phyloP scores from a whole-genome alignment of 1,140 invertebrate genomes.

The Drosophila kurseongensis region DNA sequence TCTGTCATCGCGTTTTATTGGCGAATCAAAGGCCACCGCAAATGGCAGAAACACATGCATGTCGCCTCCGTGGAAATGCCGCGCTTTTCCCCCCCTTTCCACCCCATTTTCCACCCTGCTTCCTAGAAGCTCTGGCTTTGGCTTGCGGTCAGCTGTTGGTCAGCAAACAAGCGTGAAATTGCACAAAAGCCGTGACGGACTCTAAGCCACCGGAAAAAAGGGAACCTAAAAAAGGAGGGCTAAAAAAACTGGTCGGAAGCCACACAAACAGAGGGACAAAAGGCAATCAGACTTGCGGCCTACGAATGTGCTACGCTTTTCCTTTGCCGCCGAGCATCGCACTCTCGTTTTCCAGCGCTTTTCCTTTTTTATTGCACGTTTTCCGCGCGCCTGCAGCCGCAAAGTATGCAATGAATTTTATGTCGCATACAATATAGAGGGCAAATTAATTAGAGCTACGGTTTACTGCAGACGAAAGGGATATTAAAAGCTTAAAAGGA shows the following conservation, averaged over 20 bases:
- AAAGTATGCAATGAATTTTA: slow-evolving; percentile 35
- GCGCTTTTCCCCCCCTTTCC: neutral
- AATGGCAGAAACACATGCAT: slow-evolving; percentile 25
- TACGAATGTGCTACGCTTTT: slow-evolving; percentile 33
- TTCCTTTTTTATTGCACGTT: slow-evolving; percentile 33
- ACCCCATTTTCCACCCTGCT: neutral
- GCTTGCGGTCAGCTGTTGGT: slow-evolving; percentile 74
- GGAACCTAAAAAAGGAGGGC: slow-evolving; percentile 1
- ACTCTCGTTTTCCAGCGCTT: slow-evolving; percentile 9
- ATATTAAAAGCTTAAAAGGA: no score
- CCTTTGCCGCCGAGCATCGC: slow-evolving; percentile 15
- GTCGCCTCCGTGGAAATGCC: neutral
- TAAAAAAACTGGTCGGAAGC: slow-evolving; percentile 8
- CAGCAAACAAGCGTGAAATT: slow-evolving; percentile 82
- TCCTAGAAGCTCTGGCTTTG: slow-evolving; percentile 43
- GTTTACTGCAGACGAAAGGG: neutral
- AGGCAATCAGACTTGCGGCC: slow-evolving; percentile 79
- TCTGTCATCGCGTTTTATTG: slow-evolving; percentile 58
- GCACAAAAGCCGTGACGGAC: slow-evolving; percentile 70
- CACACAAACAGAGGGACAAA: slow-evolving; percentile 44
- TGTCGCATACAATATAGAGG: slow-evolving; percentile 22
- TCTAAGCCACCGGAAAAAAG: slow-evolving; percentile 32
- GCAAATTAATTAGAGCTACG: slow-evolving; percentile 24
- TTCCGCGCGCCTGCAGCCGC: slow-evolving; percentile 11
- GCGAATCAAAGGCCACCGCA: slow-evolving; percentile 57